Base-by-base conservation (phyloP, 2,888 invertebrate species). In the Watsonalla binaria region DNA sequence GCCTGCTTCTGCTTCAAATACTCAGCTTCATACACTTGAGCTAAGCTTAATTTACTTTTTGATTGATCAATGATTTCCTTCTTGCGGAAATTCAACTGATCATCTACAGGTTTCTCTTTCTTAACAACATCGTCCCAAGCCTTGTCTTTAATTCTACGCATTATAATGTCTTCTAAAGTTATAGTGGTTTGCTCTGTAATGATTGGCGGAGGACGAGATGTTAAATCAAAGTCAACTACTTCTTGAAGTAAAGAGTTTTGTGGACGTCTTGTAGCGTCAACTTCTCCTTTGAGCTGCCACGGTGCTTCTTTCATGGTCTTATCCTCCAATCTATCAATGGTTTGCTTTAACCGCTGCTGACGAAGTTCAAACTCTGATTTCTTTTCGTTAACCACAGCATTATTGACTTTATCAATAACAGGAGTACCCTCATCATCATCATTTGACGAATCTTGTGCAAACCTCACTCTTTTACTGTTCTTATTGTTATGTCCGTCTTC, bases 251-350 rank as follows among this genome's bases (percentile, higher is more conserved):
- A 86, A 0, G 98, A 98, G 88, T 99, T 98, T 78, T 96, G 95
- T 0, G 99, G 99, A 53, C 99, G 91, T 56, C 90, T 92, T 0
- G 92, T 85, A 0, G 95, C 97, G 54, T 93, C 92, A 0, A 97
- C 93, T 92, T 99, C 99, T 59, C 99, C 99, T 76, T 94, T 95
- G 47, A 99, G 83, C 74, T 98, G 97, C 99, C 99, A 99, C 0
- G 97, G 95, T 67, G 98, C 98, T 59, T 97, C 96, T 9, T 93
- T 92, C 37, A 99, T 74, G 0, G 94, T 94, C 64, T 93, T 92
- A 48, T 94, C 92, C 87, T 97, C 97, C 51, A 96, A 83, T 62
- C 93, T 90, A 35, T 93, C 84, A 55, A 97, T 96, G 62, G 92
- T 93, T 65, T 93, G 92, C 54, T 93, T 88, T 15, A 97, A 80